Conservation (phyloP, 2,797 vertebrate genomes). For the Potorous gilbertii region DNA sequence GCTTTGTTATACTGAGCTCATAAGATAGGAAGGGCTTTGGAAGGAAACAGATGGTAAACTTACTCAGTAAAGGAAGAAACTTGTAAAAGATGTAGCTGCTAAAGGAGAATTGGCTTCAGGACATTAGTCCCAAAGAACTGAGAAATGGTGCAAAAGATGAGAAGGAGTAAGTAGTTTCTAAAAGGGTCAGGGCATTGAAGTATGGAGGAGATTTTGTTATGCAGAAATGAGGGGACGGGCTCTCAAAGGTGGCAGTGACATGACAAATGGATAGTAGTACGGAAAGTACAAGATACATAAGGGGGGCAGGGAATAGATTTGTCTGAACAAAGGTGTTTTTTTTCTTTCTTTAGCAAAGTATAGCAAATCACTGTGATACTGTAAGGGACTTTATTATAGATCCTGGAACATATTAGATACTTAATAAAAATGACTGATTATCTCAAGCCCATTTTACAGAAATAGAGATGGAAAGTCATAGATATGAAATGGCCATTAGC, state of each 20-base stretch:
- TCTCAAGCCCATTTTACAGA: neutral
- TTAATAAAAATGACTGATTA: neutral
- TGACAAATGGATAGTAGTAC: neutral
- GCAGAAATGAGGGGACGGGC: neutral
- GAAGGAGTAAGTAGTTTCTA: no score
- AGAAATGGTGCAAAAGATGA: neutral
- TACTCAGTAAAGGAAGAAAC: neutral
- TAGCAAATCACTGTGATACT: neutral
- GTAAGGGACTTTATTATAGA: neutral
- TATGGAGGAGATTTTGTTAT: neutral
- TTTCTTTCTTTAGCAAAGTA: neutral
- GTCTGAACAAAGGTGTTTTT: neutral
- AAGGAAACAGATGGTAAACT: neutral
- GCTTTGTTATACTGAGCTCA: neutral
- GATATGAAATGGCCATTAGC: neutral
- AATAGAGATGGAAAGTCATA: neutral
- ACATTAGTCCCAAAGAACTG: neutral
- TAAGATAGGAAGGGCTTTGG: neutral
- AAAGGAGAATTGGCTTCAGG: neutral
- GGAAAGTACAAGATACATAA: neutral
- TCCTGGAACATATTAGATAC: neutral
- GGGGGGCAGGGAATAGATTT: neutral
- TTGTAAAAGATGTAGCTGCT: neutral
- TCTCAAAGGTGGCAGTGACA: neutral
- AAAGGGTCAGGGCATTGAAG: neutral